These are phyloP conservation scores for Clarias gariepinus DNA, from an alignment of 2,113 vertebrate genomes.

Conservation along the genomic window DNA sequence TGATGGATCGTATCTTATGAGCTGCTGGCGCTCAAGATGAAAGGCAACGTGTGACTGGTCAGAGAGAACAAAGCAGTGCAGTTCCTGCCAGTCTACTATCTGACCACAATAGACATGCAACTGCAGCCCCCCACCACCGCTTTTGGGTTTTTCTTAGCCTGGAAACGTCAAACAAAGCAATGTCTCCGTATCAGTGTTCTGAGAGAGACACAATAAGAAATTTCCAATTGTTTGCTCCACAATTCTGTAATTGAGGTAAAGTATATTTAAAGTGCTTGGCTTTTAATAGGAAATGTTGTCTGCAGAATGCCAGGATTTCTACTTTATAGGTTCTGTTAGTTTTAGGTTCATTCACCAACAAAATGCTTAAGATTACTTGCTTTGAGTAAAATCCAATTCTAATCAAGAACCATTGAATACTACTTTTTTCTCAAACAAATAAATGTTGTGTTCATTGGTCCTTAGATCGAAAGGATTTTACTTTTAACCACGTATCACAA, in stretches of 20 bases:
- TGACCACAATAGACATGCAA: constrained; percentile 61
- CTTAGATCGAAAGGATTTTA: background rate
- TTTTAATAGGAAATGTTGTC: background rate
- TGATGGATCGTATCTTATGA: constrained; percentile 46
- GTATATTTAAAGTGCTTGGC: background rate
- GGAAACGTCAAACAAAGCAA: constrained; percentile 41
- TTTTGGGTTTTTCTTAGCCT: constrained; percentile 38
- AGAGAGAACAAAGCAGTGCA: constrained; percentile 58
- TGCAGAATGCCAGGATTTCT: background rate
- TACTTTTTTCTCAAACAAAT: background rate
- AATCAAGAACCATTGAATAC: background rate
- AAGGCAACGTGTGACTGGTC: constrained; percentile 67
- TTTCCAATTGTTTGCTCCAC: background rate
- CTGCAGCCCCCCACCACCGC: background rate
- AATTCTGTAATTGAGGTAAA: background rate
- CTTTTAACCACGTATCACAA: background rate
- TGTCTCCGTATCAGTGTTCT: constrained; percentile 22
- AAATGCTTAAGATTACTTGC: background rate
- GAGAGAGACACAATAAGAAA: constrained; percentile 13
- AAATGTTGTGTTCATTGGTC: background rate
- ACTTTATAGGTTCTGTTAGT: background rate
- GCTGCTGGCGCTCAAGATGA: constrained; percentile 68
- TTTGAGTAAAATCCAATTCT: background rate
- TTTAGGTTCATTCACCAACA: background rate
- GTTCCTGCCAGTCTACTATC: constrained; percentile 65